Evolutionary conservation across 2,797 vertebrate species (phyloP), one percentile per base, ranked within the genome.

Genomic region (Tadarida brasiliensis): DNA sequence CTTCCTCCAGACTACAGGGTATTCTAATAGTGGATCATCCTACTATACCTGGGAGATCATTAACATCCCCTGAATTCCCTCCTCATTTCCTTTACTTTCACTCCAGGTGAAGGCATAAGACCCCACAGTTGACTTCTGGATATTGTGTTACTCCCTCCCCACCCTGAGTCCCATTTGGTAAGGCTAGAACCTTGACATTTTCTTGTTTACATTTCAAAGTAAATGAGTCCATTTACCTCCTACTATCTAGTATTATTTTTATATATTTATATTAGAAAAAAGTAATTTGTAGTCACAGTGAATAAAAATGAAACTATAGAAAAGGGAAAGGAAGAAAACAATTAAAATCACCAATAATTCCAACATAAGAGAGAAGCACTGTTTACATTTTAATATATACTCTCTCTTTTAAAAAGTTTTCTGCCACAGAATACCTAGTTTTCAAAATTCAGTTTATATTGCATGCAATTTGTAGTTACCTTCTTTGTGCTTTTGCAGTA

Each of bases 181-280:
- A 20, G 11, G 54, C 7, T 20, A 71, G 19, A n/a, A 70, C 7
- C 11, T 59, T 93, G 30, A 47, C 0, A 33, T 76, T 71, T 59
- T 11, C 5, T 85, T 76, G 7, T 87, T 94, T 59, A 87, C 0
- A 80, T 87, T 83, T 90, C 51, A 83, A 78, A 76, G 71, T 61
- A 77, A 28, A 10, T 49, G 84, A 82, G 3, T 0, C 7, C 10
- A 11, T 57, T 84, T 49, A 47, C 11, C 61, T 76, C 17, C 3
- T 65, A 7, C 7, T 94, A 54, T 22, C 44, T 77, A 47, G n/a
- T 59, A 87, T 44, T 44, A 68, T 39, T 65, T 73, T 26, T 24
- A 76, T 22, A 68, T 51, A 33, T 57, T 70, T 93, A 85, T 78
- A 80, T 84, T 87, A 87, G 24, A 80, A 71, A 59, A 89, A 83